These are phyloP conservation scores for Mus spretus DNA, from an alignment of 2,797 vertebrate species.

Conservation along the genomic window DNA sequence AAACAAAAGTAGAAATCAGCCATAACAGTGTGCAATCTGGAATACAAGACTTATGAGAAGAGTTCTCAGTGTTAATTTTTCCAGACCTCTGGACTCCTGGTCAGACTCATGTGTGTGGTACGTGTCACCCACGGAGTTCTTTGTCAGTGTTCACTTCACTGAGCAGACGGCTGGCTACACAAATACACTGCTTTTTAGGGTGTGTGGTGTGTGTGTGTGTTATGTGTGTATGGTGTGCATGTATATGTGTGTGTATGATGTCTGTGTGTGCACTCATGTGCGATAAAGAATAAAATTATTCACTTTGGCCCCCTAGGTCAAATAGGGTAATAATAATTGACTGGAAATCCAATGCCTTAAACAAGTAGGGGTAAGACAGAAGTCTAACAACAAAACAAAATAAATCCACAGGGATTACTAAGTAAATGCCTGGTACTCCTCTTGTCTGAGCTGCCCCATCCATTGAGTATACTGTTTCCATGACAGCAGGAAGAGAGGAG, in stretches of 20 bases:
- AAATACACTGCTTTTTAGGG: neutral
- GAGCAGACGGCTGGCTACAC: neutral
- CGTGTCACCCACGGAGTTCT: neutral
- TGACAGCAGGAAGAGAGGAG: neutral
- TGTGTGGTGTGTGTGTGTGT: neutral
- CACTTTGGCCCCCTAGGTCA: neutral
- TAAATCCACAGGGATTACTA: neutral
- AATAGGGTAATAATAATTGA: neutral
- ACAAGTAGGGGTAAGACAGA: neutral
- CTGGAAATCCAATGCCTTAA: neutral
- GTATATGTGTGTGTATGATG: neutral
- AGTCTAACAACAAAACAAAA: neutral
- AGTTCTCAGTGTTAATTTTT: conserved; percentile 4
- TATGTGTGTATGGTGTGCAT: too few relatives aligned
- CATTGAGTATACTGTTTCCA: neutral
- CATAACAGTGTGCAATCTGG: neutral
- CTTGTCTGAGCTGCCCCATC: neutral
- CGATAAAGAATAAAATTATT: neutral
- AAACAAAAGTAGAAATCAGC: neutral
- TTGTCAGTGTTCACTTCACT: neutral
- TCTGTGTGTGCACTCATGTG: neutral
- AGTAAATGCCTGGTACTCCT: neutral
- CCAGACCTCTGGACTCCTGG: neutral
- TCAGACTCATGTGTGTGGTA: neutral
- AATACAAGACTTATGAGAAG: conserved; percentile 19